These are phyloP conservation scores for Sisor rabdophorus DNA, from an alignment of 2,113 vertebrate species.

Conservation along the genomic window DNA sequence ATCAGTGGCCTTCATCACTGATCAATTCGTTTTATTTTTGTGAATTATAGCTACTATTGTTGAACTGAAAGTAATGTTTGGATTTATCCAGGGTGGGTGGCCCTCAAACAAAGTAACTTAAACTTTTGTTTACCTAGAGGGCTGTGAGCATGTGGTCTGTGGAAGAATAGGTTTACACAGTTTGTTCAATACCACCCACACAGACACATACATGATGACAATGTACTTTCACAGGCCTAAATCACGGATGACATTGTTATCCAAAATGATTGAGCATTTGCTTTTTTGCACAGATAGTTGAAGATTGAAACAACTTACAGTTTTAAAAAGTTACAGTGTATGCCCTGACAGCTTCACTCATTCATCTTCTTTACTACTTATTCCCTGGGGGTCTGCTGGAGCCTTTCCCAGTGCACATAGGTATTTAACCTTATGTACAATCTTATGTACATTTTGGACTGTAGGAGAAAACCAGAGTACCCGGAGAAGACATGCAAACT, in stretches of 20 bases:
- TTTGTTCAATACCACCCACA: slow-evolving; percentile 10
- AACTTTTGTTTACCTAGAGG: slow-evolving; percentile 11
- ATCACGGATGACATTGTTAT: slow-evolving; percentile 12
- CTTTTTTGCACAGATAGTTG: background rate
- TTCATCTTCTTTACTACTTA: too few relatives aligned
- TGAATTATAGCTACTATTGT: background rate
- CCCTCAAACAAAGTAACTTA: slow-evolving; percentile 12
- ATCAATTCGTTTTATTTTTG: background rate
- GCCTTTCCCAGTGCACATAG: too few relatives aligned
- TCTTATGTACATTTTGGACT: too few relatives aligned
- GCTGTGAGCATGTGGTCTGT: slow-evolving; percentile 5
- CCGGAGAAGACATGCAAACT: too few relatives aligned
- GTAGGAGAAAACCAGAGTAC: too few relatives aligned
- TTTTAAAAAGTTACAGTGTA: background rate
- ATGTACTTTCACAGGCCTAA: background rate
- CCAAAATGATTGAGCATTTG: slow-evolving; percentile 3
- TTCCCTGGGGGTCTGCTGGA: too few relatives aligned
- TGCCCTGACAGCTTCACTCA: background rate
- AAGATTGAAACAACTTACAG: background rate
- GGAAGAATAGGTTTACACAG: background rate
- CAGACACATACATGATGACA: background rate
- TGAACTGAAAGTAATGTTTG: slow-evolving; percentile 13
- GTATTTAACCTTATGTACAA: too few relatives aligned
- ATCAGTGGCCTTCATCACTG: background rate
- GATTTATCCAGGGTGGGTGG: slow-evolving; percentile 28